Evolutionary conservation across 1,140 invertebrate genomes (phyloP).

Genomic region (Calliphora vicina): DNA sequence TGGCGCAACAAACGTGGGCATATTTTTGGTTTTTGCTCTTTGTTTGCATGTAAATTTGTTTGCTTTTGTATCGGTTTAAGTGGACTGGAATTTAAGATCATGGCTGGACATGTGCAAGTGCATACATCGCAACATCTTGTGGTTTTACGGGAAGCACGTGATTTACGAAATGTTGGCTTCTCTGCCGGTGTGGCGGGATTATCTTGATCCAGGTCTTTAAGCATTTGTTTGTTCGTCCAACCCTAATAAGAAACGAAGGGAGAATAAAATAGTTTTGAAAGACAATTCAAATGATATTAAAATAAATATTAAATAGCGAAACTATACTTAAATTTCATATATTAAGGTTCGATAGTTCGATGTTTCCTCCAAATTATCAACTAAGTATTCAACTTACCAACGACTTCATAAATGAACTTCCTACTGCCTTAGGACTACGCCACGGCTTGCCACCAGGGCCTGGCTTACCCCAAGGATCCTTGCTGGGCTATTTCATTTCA

Average conservation of each 20-base stretch:
- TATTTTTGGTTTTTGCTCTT: constrained; percentile 43
- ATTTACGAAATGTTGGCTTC: constrained; percentile 56
- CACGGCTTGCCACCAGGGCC: constrained; percentile 70
- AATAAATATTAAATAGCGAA: too few relatives aligned
- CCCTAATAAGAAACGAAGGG: constrained; percentile 43
- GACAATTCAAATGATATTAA: neutral
- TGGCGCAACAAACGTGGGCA: constrained; percentile 47
- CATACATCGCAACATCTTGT: constrained; percentile 56
- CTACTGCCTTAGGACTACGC: constrained; percentile 69
- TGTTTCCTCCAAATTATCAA: too few relatives aligned
- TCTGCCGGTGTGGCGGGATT: constrained; percentile 57
- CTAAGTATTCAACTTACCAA: constrained; percentile 64
- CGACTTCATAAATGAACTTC: constrained; percentile 70
- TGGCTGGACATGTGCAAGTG: constrained; percentile 54
- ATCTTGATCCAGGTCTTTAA: constrained; percentile 61
- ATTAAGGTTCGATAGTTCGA: too few relatives aligned
- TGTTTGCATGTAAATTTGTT: neutral
- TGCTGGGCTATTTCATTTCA: constrained; percentile 43
- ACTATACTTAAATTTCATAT: too few relatives aligned
- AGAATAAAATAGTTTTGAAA: too few relatives aligned
- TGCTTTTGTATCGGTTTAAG: constrained; percentile 34
- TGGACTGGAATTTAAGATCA: constrained; percentile 33
- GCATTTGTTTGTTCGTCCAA: constrained; percentile 61
- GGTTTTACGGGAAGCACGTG: constrained; percentile 47
- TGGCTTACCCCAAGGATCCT: constrained; percentile 67